Evolutionary conservation across 64 coral and sea anemone genomes (phyloP).

Genomic region (Montipora cactus): DNA sequence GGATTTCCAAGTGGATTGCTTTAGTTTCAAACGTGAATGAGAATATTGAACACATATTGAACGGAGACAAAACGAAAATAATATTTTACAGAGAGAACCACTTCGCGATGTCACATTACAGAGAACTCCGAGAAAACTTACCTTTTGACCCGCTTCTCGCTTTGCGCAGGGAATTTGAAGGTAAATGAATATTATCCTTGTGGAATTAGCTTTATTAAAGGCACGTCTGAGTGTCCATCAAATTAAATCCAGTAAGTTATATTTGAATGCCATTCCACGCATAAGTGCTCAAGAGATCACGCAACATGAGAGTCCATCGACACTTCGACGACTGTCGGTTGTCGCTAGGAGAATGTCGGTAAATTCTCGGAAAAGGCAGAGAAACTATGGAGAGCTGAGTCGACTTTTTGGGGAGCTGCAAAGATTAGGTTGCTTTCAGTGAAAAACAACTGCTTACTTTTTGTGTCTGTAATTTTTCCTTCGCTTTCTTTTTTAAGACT

Average conservation of each 20-base stretch:
- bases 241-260: neutral
- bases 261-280: neutral
- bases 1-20: neutral
- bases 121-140: neutral
- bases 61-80: neutral
- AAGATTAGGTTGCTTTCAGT: no score
- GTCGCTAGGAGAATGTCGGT: neutral
- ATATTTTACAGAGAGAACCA: neutral
- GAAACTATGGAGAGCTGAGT: neutral
- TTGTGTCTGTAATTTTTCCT: no score
- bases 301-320: neutral
- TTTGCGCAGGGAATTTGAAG: neutral
- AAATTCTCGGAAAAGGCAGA: neutral
- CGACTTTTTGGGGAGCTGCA: no score
- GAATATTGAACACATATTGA: neutral
- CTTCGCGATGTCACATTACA: neutral
- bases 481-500: no score
- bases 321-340: neutral
- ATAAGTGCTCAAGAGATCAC: neutral
- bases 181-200: neutral
- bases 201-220: slow-evolving; percentile 2
- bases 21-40: neutral
- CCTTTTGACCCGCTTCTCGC: neutral
- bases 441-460: no score
- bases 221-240: neutral